A percentile compares a stretch with the other conserved stretches of the same genome.
Conservation (phyloP, 2,888 invertebrate genomes). For the Drosophila conformis region DNA sequence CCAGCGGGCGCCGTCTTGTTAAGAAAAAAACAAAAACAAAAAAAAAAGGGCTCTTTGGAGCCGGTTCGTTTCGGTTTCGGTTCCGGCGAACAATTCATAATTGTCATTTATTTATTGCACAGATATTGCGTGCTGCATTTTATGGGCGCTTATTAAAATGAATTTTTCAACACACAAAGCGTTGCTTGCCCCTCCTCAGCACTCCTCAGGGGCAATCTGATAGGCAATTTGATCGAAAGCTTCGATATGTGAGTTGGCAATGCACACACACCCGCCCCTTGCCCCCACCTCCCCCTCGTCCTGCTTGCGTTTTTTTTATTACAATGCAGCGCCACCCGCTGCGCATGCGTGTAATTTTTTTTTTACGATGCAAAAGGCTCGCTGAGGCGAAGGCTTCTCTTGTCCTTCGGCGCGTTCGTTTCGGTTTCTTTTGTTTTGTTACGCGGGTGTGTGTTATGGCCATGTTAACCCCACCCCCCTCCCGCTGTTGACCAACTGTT, state of each 20-base stretch:
- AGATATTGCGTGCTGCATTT: conserved; percentile 78
- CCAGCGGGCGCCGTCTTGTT: conserved; percentile 64
- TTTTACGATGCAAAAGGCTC: conserved; percentile 36
- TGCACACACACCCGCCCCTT: background rate
- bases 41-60: conserved; percentile 34
- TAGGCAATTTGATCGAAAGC: conserved; percentile 83
- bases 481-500: conserved; percentile 13
- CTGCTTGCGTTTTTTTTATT: conserved; percentile 52
- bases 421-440: conserved; percentile 59
- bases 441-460: conserved; percentile 61
- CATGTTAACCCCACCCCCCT: background rate
- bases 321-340: conserved; percentile 69
- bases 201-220: conserved; percentile 64
- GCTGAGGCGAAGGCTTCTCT: conserved; percentile 14
- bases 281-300: background rate
- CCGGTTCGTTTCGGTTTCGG: conserved; percentile 7
- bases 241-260: conserved; percentile 72
- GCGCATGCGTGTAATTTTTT: conserved; percentile 68
- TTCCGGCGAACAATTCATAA: conserved; percentile 82
- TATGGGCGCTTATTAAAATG: conserved; percentile 84
- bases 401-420: conserved; percentile 60
- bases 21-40: background rate
- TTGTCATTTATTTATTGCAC: conserved; percentile 84
- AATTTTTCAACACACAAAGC: conserved; percentile 74
- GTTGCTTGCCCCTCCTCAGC: background rate